These are phyloP conservation scores for Panorpa germanica DNA, from an alignment of 2,888 invertebrate species.

Conservation along the genomic window DNA sequence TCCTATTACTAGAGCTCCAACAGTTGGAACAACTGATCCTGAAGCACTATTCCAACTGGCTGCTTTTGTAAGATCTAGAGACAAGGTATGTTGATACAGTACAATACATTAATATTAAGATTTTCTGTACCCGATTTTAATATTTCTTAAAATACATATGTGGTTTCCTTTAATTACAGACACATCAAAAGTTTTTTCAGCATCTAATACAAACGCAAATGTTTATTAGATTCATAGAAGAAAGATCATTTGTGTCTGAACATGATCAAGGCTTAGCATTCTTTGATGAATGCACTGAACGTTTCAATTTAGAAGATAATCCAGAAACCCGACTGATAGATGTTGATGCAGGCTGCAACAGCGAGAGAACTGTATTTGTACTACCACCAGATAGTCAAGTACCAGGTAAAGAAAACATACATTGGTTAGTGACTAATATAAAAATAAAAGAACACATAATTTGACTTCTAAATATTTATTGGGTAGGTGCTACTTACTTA, in stretches of 20 bases:
- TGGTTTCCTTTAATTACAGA: conserved; percentile 20
- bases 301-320: conserved; percentile 36
- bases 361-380: conserved; percentile 87
- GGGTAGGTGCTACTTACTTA: not conserved
- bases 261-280: conserved; percentile 89
- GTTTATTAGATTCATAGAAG: conserved; percentile 97
- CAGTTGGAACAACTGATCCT: conserved; percentile 86
- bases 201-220: conserved; percentile 86
- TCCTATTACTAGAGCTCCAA: conserved; percentile 87
- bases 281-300: conserved; percentile 93
- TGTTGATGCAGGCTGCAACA: conserved; percentile 54
- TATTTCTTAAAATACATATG: conserved; percentile 1
- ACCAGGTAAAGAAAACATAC: conserved; percentile 16
- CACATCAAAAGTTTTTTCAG: conserved; percentile 74
- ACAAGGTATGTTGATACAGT: conserved; percentile 37
- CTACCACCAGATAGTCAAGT: conserved; percentile 68
- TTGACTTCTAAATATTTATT: not conserved
- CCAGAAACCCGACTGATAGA: conserved; percentile 54
- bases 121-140: conserved; percentile 2
- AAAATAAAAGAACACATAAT: not conserved
- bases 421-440: conserved; percentile 1
- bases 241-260: conserved; percentile 95
- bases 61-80: conserved; percentile 72
- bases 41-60: conserved; percentile 87
- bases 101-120: conserved; percentile 14